Evolutionary conservation across 2,888 invertebrate genomes (phyloP).

Genomic region (Lochmaea capreae): DNA sequence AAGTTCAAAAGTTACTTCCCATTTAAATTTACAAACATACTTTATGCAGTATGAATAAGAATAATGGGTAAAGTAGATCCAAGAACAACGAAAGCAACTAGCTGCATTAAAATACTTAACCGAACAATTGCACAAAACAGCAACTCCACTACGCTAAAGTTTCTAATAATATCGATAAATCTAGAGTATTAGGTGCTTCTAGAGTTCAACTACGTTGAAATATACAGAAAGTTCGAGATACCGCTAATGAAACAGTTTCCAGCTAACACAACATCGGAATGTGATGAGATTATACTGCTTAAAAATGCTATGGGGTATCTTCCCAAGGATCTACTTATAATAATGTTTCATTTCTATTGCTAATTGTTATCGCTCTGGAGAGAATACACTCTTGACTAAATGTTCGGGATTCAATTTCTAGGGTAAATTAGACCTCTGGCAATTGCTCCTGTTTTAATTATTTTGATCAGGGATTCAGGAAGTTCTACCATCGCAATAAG

Average conservation of each 20-base stretch:
- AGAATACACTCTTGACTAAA: constrained; percentile 17
- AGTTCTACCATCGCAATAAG: neutral
- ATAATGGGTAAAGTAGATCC: neutral
- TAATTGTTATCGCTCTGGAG: constrained; percentile 24
- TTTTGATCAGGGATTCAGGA: neutral
- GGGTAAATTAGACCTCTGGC: neutral
- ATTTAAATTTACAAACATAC: neutral
- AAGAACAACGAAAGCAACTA: constrained; percentile 22
- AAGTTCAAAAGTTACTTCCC: neutral
- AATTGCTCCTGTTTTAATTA: neutral
- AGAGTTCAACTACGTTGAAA: constrained; percentile 41
- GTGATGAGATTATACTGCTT: constrained; percentile 26
- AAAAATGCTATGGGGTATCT: constrained; percentile 13
- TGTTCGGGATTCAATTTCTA: constrained; percentile 19
- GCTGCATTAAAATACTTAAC: constrained; percentile 40
- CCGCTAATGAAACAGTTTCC: constrained; percentile 41
- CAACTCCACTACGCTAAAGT: constrained; percentile 43
- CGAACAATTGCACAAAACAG: constrained; percentile 32
- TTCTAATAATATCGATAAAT: constrained; percentile 52
- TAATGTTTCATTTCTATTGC: constrained; percentile 22
- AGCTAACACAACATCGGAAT: constrained; percentile 28
- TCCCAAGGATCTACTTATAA: constrained; percentile 22
- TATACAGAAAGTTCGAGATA: constrained; percentile 42
- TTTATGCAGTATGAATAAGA: neutral
- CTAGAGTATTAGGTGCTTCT: constrained; percentile 39